phyloP scores from a whole-genome alignment of 2,797 vertebrate species.

The Chelon auratus region DNA sequence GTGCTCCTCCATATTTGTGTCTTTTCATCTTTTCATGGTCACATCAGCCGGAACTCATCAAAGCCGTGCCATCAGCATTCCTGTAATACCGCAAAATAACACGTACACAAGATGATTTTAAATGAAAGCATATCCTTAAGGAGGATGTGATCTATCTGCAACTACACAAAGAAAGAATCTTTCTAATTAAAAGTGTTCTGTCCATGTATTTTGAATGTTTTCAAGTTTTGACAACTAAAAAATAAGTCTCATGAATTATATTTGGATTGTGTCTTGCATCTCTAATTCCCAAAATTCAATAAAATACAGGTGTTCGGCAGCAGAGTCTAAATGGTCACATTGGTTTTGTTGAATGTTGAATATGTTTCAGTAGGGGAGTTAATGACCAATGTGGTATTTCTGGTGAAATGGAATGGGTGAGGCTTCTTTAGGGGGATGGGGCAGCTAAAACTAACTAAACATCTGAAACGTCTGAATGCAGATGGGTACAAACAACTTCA shows the following conservation, averaged over 20 bases:
- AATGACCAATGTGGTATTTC: too few relatives aligned
- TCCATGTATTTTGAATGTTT: slow-evolving; percentile 2
- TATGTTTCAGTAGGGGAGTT: too few relatives aligned
- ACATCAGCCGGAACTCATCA: slow-evolving; percentile 59
- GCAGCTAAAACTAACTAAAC: too few relatives aligned
- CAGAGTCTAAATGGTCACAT: not conserved
- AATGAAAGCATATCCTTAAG: slow-evolving; percentile 24
- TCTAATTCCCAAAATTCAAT: not conserved
- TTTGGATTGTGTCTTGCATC: not conserved
- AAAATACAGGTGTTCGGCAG: not conserved
- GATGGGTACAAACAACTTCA: too few relatives aligned
- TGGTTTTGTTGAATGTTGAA: slow-evolving; percentile 3
- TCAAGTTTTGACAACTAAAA: not conserved
- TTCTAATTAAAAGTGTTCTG: slow-evolving; percentile 2
- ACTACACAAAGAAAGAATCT: not conserved
- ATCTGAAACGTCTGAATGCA: too few relatives aligned
- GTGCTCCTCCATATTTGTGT: slow-evolving; percentile 62
- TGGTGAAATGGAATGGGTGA: too few relatives aligned
- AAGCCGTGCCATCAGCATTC: slow-evolving; percentile 55
- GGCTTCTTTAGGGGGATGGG: too few relatives aligned
- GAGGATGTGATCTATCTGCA: not conserved
- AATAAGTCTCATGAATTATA: not conserved
- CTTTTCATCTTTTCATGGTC: slow-evolving; percentile 69
- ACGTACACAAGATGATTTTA: slow-evolving; percentile 17
- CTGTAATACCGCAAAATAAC: slow-evolving; percentile 30